Conservation (phyloP, 1,140 invertebrate genomes). For the Samia ricini region DNA sequence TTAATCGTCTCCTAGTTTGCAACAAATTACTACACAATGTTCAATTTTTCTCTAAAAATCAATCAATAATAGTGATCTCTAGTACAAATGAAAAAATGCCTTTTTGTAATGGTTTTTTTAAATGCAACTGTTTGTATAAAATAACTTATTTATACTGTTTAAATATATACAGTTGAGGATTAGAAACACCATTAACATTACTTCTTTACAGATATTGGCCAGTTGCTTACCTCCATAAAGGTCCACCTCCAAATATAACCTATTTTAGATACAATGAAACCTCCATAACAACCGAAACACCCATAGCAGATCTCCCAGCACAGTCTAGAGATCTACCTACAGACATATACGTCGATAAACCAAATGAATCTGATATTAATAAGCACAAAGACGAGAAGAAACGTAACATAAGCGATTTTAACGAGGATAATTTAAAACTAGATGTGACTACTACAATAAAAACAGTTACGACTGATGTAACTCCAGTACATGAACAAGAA, state of each 20-base stretch:
- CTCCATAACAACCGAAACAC: constrained; percentile 33
- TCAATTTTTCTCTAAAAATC: too few relatives aligned
- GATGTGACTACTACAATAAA: constrained; percentile 12
- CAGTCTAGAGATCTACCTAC: constrained; percentile 17
- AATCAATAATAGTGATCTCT: too few relatives aligned
- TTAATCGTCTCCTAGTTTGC: too few relatives aligned
- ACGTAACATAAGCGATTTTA: constrained; percentile 37
- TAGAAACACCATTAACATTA: too few relatives aligned
- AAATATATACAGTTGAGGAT: too few relatives aligned
- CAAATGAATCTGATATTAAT: constrained; percentile 8
- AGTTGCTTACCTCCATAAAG: constrained; percentile 73
- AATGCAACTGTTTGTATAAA: too few relatives aligned
- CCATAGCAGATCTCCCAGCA: neutral
- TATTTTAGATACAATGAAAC: constrained; percentile 71
- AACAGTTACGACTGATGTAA: constrained; percentile 14
- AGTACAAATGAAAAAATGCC: too few relatives aligned
- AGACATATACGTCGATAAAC: constrained; percentile 1
- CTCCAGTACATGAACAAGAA: constrained; percentile 10
- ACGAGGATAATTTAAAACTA: constrained; percentile 30
- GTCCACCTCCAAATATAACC: constrained; percentile 71
- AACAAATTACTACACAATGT: too few relatives aligned
- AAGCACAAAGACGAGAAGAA: constrained; percentile 44
- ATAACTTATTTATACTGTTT: too few relatives aligned
- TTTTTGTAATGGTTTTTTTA: too few relatives aligned
- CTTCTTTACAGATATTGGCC: constrained; percentile 70